Evolutionary conservation across 2,113 vertebrate genomes (phyloP), one percentile per base, ranked within the genome.

Genomic region (Ammodytes dubius): DNA sequence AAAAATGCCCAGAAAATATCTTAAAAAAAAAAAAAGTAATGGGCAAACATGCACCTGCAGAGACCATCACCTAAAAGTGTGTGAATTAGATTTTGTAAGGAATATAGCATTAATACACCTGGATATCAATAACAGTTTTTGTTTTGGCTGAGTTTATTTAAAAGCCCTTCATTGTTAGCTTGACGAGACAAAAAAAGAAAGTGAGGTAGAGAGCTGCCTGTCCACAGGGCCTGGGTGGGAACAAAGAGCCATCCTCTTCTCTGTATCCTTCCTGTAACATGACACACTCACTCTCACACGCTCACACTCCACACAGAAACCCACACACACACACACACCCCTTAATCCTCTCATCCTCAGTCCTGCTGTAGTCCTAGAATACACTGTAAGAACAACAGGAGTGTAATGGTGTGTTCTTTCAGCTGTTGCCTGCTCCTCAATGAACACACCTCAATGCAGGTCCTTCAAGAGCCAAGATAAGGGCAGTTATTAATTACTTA

Each of bases 221-320:
- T 91, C 90, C 79, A 6, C 56, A 4, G 90, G 80, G 92, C 88
- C 76, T 86, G 84, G 91, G 87, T 80, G 82, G 87, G 85, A 87
- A 88, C 87, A 85, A 87, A 88, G 70, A 39, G 70, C 63, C 4
- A 37, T 12, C 69, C 83, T 85, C 64, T 66, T 49, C 42, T 80
- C 76, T 76, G 64, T 77, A 77, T 40, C 11, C 43, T 66, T 84
- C 74, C 78, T 89, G 91, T 91, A 93, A 92, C 85, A 85, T 77
- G 91, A 93, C 64, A 39, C 53, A 49, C 58, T 19, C 75, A 56
- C 42, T 53, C 61, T 67, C 75, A 73, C 63, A 79, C 52, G 50
- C 53, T 73, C 67, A 42, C 70, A 46, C 53, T 60, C 39, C 61
- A 27, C n/a, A 63, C 53, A 66, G 37, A 69, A 7, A 8, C 42